These are phyloP conservation scores for Malurus cyaneus DNA, from an alignment of 2,113 vertebrate genomes.

Conservation along the genomic window DNA sequence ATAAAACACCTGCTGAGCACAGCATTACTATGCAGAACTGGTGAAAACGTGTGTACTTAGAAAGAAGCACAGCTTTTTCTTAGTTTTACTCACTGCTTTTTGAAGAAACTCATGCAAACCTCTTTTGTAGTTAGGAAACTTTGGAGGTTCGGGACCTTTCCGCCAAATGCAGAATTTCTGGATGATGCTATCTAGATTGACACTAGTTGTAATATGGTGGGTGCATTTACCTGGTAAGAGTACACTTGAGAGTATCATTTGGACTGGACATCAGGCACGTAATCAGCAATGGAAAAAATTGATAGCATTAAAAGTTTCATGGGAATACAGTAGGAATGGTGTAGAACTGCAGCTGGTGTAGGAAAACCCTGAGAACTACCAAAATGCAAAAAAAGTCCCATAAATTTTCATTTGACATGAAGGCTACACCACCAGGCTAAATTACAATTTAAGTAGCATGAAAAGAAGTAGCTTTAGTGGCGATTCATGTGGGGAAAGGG, in stretches of 20 bases:
- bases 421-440: background rate
- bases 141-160: background rate
- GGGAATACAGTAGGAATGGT: constrained; percentile 2
- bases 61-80: background rate
- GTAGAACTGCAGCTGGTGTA: background rate
- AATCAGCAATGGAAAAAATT: background rate
- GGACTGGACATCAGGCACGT: background rate
- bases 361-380: background rate
- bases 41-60: background rate
- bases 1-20: background rate
- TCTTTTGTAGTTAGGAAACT: background rate
- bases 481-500: background rate
- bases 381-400: background rate
- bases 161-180: background rate
- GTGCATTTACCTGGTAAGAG: background rate
- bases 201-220: background rate
- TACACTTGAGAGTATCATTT: constrained; percentile 80
- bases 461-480: background rate
- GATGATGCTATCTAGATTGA: background rate
- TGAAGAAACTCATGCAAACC: background rate
- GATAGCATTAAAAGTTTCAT: background rate
- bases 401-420: background rate
- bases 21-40: background rate
- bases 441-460: background rate
- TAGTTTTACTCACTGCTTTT: background rate